Percentiles rank a stretch among this genome's conserved stretches.
Evolutionary conservation across 1,140 invertebrate species (phyloP).

Genomic region (Lordiphosa clarofinis): DNA sequence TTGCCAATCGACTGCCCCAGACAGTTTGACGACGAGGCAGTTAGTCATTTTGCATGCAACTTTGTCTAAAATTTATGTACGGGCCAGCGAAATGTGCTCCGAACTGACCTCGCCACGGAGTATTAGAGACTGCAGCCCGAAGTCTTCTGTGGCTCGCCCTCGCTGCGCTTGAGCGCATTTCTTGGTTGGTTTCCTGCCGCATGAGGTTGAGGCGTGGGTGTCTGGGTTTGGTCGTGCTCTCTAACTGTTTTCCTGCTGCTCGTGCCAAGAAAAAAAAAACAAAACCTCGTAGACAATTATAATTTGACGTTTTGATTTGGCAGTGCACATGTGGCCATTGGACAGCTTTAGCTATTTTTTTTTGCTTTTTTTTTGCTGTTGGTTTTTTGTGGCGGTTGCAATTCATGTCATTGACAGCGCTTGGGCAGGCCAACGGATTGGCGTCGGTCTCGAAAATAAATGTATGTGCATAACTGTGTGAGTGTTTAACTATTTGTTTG

Average conservation of each 20-base stretch:
- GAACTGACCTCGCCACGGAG: constrained; percentile 47
- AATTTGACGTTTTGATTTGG: constrained; percentile 77
- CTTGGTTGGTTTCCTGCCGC: constrained; percentile 59
- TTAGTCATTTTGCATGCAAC: constrained; percentile 62
- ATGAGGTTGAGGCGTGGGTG: constrained; percentile 46
- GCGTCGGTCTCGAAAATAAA: constrained; percentile 16
- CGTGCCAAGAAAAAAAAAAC: constrained; percentile 44
- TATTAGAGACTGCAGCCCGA: constrained; percentile 15
- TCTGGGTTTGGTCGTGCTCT: constrained; percentile 62
- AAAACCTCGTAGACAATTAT: constrained; percentile 67
- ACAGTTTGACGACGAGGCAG: constrained; percentile 65
- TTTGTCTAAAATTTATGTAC: constrained; percentile 41
- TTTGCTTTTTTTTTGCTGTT: constrained; percentile 25
- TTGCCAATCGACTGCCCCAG: constrained; percentile 63
- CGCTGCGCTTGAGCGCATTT: constrained; percentile 62
- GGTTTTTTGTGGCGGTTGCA: constrained; percentile 42
- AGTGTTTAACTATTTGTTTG: constrained; percentile 57
- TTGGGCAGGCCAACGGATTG: constrained; percentile 12
- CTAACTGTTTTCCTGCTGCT: constrained; percentile 53
- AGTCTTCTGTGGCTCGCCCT: constrained; percentile 39
- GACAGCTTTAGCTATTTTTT: constrained; percentile 22
- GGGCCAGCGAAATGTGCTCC: constrained; percentile 38
- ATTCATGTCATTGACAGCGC: constrained; percentile 73
- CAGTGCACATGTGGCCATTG: constrained; percentile 53
- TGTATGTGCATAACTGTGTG: constrained; percentile 13